A percentile compares a stretch with the other conserved stretches of the same genome.
phyloP scores from a whole-genome alignment of 1,140 invertebrate species.

The Nomia melanderi region DNA sequence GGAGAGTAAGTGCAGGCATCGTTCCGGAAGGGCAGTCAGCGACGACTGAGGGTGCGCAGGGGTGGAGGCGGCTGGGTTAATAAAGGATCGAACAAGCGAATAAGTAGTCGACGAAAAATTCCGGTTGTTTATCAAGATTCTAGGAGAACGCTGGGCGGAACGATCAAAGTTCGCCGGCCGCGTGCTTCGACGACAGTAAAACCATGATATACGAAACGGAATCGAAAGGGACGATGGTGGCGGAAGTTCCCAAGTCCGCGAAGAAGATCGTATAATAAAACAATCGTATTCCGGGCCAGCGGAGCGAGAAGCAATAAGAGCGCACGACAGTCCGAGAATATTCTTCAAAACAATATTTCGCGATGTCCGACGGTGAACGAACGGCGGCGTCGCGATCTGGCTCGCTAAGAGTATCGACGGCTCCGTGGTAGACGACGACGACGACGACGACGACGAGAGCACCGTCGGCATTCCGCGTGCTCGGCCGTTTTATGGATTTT shows the following conservation, averaged over 20 bases:
- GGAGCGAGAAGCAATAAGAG: conserved; percentile 67
- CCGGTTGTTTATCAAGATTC: conserved; percentile 36
- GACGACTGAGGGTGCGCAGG: no score
- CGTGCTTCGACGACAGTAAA: conserved; percentile 42
- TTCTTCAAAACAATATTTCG: conserved; percentile 68
- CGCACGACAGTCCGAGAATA: conserved; percentile 58
- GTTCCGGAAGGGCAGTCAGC: neutral
- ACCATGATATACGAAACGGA: conserved; percentile 59
- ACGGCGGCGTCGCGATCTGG: conserved; percentile 30
- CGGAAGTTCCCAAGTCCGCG: conserved; percentile 57
- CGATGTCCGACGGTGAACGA: conserved; percentile 39
- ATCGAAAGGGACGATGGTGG: neutral
- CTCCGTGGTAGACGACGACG: conserved; percentile 22
- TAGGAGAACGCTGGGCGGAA: neutral
- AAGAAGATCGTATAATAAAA: conserved; percentile 69
- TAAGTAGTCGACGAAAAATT: conserved; percentile 6
- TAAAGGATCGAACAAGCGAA: neutral
- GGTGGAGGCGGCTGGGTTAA: no score
- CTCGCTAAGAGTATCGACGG: conserved; percentile 51
- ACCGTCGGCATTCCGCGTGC: conserved; percentile 20
- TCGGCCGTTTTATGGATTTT: conserved; percentile 63
- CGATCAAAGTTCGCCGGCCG: conserved; percentile 33
- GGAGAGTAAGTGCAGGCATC: neutral
- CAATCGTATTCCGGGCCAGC: conserved; percentile 64
- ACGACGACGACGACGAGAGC: neutral